These are phyloP conservation scores for Helicolenus hilgendorfi DNA, from an alignment of 2,797 vertebrate genomes.

Conservation along the genomic window DNA sequence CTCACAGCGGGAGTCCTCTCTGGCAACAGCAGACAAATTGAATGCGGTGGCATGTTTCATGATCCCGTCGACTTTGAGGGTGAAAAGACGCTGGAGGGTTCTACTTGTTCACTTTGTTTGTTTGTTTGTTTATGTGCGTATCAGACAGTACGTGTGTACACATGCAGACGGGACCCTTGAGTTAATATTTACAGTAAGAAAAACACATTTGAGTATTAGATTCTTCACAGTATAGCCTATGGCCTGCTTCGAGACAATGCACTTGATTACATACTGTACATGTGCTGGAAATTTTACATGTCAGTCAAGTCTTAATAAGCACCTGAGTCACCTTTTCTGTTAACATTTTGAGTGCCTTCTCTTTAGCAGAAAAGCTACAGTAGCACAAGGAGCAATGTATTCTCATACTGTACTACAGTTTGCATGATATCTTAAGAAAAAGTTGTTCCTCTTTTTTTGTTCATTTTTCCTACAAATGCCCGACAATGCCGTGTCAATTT, in stretches of 20 bases:
- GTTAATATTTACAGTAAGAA: conserved; percentile 45
- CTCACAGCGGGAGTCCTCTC: conserved; percentile 64
- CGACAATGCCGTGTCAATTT: neutral
- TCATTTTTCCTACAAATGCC: neutral
- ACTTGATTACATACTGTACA: neutral
- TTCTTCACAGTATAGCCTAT: neutral
- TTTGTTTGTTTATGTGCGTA: conserved; percentile 34
- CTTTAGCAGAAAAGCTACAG: neutral
- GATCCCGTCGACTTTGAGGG: conserved; percentile 64
- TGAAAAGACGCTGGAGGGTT: conserved; percentile 60
- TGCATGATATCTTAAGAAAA: neutral
- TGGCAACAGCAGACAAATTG: conserved; percentile 50
- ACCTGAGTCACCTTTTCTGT: neutral
- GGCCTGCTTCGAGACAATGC: neutral
- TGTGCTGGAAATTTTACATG: neutral
- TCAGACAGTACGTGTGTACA: neutral
- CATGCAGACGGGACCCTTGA: neutral
- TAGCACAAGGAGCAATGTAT: neutral
- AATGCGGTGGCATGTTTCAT: conserved; percentile 54
- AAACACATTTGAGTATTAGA: neutral
- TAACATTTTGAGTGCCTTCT: neutral
- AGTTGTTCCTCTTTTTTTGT: neutral
- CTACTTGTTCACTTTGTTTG: conserved; percentile 51
- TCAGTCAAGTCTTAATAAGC: neutral
- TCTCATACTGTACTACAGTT: neutral